Conservation (phyloP, 2,797 vertebrate species). For the Zenarchopterus dispar region DNA sequence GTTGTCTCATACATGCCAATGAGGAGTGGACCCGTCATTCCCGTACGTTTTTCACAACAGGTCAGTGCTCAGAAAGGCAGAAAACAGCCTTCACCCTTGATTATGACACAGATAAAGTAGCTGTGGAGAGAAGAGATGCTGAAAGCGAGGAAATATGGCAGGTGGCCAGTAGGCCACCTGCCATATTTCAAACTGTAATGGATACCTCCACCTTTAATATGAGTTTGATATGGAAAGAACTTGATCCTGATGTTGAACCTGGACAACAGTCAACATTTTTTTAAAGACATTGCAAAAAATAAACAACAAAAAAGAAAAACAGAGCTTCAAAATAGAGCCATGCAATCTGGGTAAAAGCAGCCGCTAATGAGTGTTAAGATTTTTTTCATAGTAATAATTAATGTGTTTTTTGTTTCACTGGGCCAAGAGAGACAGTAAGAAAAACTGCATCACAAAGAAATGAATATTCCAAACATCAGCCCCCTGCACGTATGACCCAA, state of each 20-base stretch:
- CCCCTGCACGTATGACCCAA: conserved; percentile 2
- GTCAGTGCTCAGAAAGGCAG: conserved; percentile 26
- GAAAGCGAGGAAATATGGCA: background rate
- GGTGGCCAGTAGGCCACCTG: conserved; percentile 2
- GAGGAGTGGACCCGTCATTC: conserved; percentile 10
- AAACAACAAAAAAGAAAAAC: background rate
- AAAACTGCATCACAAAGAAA: background rate
- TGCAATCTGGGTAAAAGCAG: too few relatives aligned
- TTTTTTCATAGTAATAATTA: too few relatives aligned
- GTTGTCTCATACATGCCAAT: conserved; percentile 15
- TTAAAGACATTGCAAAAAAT: background rate
- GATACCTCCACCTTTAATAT: conserved; percentile 10
- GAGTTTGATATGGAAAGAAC: conserved; percentile 6
- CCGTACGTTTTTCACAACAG: conserved; percentile 21
- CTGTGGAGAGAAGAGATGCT: background rate
- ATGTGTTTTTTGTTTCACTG: too few relatives aligned
- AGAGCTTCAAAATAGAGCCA: background rate
- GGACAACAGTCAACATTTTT: background rate
- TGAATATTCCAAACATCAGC: background rate
- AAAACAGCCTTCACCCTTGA: conserved; percentile 26
- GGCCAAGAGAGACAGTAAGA: background rate
- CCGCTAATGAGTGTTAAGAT: too few relatives aligned
- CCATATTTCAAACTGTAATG: conserved; percentile 1
- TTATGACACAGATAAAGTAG: conserved; percentile 16
- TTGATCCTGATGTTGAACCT: conserved; percentile 9